Evolutionary conservation across 2,113 vertebrate species (phyloP).

Genomic region (Poecilia latipinna): DNA sequence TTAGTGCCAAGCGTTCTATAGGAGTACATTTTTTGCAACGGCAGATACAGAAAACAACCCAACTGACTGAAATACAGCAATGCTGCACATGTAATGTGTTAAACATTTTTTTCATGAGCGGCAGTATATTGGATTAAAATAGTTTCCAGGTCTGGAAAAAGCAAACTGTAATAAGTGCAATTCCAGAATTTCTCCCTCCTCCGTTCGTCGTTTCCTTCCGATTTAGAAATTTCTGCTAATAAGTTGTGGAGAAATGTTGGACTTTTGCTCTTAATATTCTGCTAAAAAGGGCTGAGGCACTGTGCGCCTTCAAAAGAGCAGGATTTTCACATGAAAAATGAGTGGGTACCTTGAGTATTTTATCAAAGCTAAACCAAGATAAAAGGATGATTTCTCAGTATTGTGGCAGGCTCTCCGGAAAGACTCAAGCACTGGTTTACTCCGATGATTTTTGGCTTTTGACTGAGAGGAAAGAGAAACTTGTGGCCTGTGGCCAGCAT

Average conservation of each 20-base stretch:
- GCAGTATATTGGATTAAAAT: no score
- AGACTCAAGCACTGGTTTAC: background rate
- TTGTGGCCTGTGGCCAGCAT: constrained; percentile 37
- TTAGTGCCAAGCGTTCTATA: background rate
- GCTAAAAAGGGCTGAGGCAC: no score
- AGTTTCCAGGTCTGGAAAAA: no score
- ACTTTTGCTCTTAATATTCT: no score
- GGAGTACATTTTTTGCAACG: background rate
- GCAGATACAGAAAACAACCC: background rate
- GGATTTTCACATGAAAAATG: no score
- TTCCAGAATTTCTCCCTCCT: no score
- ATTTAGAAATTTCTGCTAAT: no score
- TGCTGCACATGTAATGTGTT: background rate
- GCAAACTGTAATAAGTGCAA: no score
- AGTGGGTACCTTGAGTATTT: background rate
- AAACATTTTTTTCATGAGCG: no score
- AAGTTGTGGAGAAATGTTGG: no score
- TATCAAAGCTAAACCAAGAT: background rate
- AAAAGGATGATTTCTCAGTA: background rate
- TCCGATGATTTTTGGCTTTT: background rate
- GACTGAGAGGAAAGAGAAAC: background rate
- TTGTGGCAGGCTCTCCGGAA: background rate
- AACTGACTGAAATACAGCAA: background rate
- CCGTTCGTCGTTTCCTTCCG: no score
- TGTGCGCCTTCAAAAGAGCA: no score